phyloP scores from a whole-genome alignment of 2,888 invertebrate species.

The Brachylomia viminalis region DNA sequence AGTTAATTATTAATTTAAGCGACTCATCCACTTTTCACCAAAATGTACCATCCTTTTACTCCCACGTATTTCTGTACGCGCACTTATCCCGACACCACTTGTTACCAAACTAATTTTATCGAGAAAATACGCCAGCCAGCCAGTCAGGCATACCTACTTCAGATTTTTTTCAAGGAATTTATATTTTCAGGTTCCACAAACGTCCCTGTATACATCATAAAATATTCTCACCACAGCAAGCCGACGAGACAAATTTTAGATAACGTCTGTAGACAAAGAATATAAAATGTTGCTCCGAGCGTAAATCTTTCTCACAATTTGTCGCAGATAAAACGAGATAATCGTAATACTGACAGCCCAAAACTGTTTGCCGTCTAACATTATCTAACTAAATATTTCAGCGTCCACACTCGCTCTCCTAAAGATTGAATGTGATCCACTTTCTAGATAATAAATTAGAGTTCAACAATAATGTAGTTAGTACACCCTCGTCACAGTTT shows the following conservation, averaged over 20 bases:
- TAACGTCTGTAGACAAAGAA: constrained; percentile 58
- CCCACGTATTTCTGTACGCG: constrained; percentile 45
- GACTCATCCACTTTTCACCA: constrained; percentile 61
- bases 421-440: constrained; percentile 60
- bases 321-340: constrained; percentile 58
- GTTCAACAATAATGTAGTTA: constrained; percentile 61
- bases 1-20: constrained; percentile 65
- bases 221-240: constrained; percentile 58
- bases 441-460: constrained; percentile 66
- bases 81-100: constrained; percentile 36
- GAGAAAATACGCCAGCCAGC: constrained; percentile 28
- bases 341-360: constrained; percentile 43
- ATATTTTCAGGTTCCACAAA: constrained; percentile 48
- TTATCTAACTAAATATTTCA: constrained; percentile 42
- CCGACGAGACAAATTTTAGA: constrained; percentile 61
- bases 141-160: constrained; percentile 26
- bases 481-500: constrained; percentile 61
- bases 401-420: constrained; percentile 24
- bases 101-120: constrained; percentile 47
- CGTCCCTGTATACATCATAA: constrained; percentile 38
- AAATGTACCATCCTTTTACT: constrained; percentile 52
- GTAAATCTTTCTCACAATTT: constrained; percentile 59
- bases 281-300: constrained; percentile 52
- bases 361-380: constrained; percentile 50
- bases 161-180: constrained; percentile 40